Base-by-base conservation (phyloP, 1,140 invertebrate genomes). In the Drosophila melanogaster region DNA sequence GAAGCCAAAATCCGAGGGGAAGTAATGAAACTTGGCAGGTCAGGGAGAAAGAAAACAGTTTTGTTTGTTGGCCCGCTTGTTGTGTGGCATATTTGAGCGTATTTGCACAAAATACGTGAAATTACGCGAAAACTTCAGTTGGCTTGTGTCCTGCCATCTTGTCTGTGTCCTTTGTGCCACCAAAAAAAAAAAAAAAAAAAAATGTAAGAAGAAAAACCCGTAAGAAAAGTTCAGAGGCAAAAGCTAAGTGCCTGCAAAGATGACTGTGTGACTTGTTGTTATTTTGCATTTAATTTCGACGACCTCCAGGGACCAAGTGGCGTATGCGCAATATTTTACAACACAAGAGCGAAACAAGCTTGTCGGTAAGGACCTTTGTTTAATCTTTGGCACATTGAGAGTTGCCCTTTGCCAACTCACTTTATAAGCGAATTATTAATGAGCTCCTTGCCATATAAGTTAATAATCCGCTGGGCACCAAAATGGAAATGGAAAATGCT, bases 91-190 rank as follows among this genome's bases (percentile, higher is more conserved):
- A 78, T 85, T 87, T 81, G 78, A 85, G 79, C 77, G 81, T 85
- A 87, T 85, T 85, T 85, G 81, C 78, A 78, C 78, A 85, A 85
- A 85, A 87, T 85, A 85, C 81, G 81, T 85, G 81, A 87, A 85
- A 85, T 85, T 85, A 85, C 81, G 83, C 81, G 83, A 87, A 87
- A 87, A 87, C 41, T 85, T 86, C 60, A 53, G 53, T 41, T 61
- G 51, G 41, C 77, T 65, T 50, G 44, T 80, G 44, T 46, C 55
- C 49, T 49, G 70, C 55, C 70, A 73, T 62, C 37, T 57, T 50
- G 30, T 37, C 62, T 44, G 47, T 43, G 61, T 65, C 46, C 37
- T 38, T 17, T 30, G 15, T 51, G n/a, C 3, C 30, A 15, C 14
- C 47, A 2, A 58, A 57, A 40, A 22, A 5, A 56, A 15, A 12